Percentiles rank a stretch among this genome's conserved stretches.
These are phyloP conservation scores for Valencia hispanica DNA, from an alignment of 2,797 vertebrate species.

Conservation along the genomic window DNA sequence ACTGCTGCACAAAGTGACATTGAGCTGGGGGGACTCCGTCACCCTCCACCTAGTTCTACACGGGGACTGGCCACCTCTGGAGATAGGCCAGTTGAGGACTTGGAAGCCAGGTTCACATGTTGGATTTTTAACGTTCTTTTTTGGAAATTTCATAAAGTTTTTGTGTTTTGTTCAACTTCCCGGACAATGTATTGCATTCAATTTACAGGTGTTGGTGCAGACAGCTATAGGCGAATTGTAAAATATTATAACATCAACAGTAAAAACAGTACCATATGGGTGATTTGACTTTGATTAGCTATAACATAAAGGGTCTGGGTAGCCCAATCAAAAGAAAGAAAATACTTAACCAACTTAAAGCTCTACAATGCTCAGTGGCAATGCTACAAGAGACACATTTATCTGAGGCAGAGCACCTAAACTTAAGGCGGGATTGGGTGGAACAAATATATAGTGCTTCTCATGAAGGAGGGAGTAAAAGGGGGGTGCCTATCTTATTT, in stretches of 20 bases:
- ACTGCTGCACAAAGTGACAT: no score
- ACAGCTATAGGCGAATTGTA: no score
- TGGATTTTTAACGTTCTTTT: neutral
- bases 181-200: neutral
- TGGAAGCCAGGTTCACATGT: neutral
- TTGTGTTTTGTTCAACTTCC: neutral
- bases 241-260: no score
- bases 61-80: neutral
- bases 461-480: neutral
- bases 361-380: neutral
- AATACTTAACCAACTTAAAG: neutral
- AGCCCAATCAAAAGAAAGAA: conserved; percentile 5
- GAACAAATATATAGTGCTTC: neutral
- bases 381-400: neutral
- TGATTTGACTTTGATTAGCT: neutral
- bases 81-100: neutral
- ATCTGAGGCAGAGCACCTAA: neutral
- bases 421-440: conserved; percentile 1
- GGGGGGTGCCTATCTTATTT: no score
- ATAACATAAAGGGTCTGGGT: conserved; percentile 19
- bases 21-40: neutral
- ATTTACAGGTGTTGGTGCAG: neutral
- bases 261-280: neutral
- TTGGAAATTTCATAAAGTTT: neutral
- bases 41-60: neutral